Evolutionary conservation across 2,797 vertebrate genomes (phyloP).

Genomic region (Lagocephalus sceleratus): DNA sequence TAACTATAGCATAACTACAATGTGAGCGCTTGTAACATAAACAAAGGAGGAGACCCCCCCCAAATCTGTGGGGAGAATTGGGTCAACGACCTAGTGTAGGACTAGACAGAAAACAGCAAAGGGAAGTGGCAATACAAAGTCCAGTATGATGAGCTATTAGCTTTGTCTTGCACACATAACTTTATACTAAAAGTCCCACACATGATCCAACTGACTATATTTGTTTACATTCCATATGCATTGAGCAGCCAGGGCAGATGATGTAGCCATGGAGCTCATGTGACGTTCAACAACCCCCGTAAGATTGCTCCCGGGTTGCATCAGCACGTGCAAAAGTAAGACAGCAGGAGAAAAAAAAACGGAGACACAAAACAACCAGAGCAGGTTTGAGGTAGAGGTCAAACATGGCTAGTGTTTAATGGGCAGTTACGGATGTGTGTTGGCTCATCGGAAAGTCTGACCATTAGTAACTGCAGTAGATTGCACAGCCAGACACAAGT

Average conservation of each 20-base stretch:
- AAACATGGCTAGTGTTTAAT: slow-evolving; percentile 79
- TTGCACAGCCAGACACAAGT: slow-evolving; percentile 39
- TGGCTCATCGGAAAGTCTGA: slow-evolving; percentile 54
- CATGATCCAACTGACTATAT: not conserved
- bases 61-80: slow-evolving; percentile 40
- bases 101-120: slow-evolving; percentile 13
- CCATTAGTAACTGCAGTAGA: slow-evolving; percentile 53
- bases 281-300: slow-evolving; percentile 14
- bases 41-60: slow-evolving; percentile 3
- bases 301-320: slow-evolving; percentile 44
- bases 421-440: slow-evolving; percentile 70
- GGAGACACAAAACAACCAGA: slow-evolving; percentile 48
- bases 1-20: not conserved
- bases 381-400: slow-evolving; percentile 56
- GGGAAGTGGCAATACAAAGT: slow-evolving; percentile 14
- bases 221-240: slow-evolving; percentile 10
- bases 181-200: slow-evolving; percentile 2
- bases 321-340: slow-evolving; percentile 27
- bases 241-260: not conserved
- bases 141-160: not conserved
- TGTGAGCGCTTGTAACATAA: not conserved
- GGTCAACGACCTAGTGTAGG: slow-evolving; percentile 68
- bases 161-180: not conserved
- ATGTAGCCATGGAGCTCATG: slow-evolving; percentile 15
- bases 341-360: not conserved